phyloP scores from a whole-genome alignment of 2,113 vertebrate genomes.

The Echinops telfairi region DNA sequence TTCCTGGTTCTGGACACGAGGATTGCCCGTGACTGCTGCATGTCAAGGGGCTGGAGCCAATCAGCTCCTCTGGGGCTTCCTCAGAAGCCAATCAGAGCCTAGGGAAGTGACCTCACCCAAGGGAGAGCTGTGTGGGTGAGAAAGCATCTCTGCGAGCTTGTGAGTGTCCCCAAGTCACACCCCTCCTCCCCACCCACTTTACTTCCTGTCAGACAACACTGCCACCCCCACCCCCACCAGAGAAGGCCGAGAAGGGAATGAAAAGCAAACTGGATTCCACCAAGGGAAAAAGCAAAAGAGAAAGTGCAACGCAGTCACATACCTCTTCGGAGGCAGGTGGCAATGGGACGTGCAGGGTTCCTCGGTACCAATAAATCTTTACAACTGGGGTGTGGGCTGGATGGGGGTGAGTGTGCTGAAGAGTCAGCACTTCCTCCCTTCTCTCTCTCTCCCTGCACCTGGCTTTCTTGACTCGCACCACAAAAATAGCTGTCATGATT shows the following conservation, averaged over 20 bases:
- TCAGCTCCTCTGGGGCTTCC: constrained; percentile 50
- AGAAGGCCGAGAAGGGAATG: neutral
- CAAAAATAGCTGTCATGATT: constrained; percentile 68
- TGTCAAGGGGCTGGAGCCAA: constrained; percentile 75
- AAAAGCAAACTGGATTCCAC: constrained; percentile 36
- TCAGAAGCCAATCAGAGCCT: constrained; percentile 72
- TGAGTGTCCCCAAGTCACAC: constrained; percentile 71
- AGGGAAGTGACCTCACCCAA: constrained; percentile 75
- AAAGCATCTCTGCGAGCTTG: constrained; percentile 31
- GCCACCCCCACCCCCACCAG: neutral
- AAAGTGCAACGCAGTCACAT: constrained; percentile 3
- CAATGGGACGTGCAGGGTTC: neutral
- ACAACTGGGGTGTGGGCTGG: neutral
- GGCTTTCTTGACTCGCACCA: constrained; percentile 54
- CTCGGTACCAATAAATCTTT: neutral
- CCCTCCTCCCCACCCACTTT: constrained; percentile 39
- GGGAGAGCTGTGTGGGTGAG: constrained; percentile 59
- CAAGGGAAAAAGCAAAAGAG: constrained; percentile 3
- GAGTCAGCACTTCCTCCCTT: neutral
- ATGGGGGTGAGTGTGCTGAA: neutral
- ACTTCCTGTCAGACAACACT: constrained; percentile 62
- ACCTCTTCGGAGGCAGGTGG: neutral
- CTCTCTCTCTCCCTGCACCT: constrained; percentile 14
- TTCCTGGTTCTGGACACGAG: constrained; percentile 63
- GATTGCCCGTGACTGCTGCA: constrained; percentile 62